Evolutionary conservation across 2,797 vertebrate species (phyloP).

Genomic region (Aselliscus stoliczkanus): DNA sequence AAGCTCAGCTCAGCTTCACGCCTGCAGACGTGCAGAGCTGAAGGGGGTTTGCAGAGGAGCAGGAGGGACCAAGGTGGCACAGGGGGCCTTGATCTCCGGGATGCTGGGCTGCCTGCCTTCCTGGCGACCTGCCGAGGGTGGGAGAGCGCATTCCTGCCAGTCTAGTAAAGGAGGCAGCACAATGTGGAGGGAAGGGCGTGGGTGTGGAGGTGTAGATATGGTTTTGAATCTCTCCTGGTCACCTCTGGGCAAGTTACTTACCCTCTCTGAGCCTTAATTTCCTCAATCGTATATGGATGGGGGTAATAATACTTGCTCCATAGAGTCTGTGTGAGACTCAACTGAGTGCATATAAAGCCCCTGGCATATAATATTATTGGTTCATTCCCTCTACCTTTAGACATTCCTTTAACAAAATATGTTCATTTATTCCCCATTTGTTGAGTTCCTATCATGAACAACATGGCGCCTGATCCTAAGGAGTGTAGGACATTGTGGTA

Average conservation of each 20-base stretch:
- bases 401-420: not conserved
- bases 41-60: not conserved
- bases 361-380: not conserved
- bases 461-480: not conserved
- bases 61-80: accelerated
- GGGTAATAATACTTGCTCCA: not conserved
- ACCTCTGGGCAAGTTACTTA: not conserved
- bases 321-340: not conserved
- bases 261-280: not conserved
- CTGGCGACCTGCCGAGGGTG: accelerated
- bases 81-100: not conserved
- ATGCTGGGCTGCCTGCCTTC: not conserved
- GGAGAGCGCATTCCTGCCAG: not conserved
- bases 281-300: not conserved
- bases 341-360: not conserved
- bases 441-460: not conserved
- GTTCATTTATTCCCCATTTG: not conserved
- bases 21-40: not conserved
- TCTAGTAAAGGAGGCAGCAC: accelerated
- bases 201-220: not conserved
- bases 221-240: not conserved
- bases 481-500: not conserved
- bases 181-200: too few relatives aligned
- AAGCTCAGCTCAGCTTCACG: not conserved
- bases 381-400: not conserved